Evolutionary conservation across 2,797 vertebrate species (phyloP), one percentile per base, ranked within the genome.

Genomic region (Lutjanus campechanus): DNA sequence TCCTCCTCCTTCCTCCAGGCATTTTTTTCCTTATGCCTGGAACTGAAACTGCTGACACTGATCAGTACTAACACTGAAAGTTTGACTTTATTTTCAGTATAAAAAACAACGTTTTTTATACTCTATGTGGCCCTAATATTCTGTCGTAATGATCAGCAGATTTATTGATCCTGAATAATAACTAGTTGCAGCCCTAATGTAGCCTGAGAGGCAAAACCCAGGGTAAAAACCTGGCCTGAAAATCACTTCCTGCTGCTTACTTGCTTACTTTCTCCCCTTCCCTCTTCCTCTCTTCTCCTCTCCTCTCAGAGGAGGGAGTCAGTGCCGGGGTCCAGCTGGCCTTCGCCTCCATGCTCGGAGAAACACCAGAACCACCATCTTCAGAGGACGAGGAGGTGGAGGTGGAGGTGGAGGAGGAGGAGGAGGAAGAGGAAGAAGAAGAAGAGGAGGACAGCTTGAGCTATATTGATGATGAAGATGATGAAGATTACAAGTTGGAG

Each of bases 331-430:
- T 99, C 60, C 97, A 98, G 83, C 95, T 95, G 46, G 98, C 97
- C 61, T 99, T 99, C 63, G 97, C 97, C 8, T 98, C 97, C 76
- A 99, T 99, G 95, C 92, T 99, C 61, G 96, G 95, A 74, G 97
- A 97, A 83, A 95, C 91, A 15, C 85, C 92, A 1, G 85, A 88
- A 1, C 85, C 60, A 0, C 60, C 69, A 0, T 90, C 89, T 1
- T 93, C 93, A 25, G 95, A 94, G 1, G 96, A 94, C 0, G 96
- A 96, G 0, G 96, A 96, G 89, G 96, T 95, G 0, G 29, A 36
- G 29, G 29, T 3, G 29, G 29, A 4, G 5, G 96, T 96, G 89
- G 96, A 95, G n/a, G 96, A 96, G 89, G 96, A 95, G 0, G 29
- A 36, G 29, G 29, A 36, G 29, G 29, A 4, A 4, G 96, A 96